phyloP scores from a whole-genome alignment of 2,113 vertebrate species.

The Paraplagusia blochii region DNA sequence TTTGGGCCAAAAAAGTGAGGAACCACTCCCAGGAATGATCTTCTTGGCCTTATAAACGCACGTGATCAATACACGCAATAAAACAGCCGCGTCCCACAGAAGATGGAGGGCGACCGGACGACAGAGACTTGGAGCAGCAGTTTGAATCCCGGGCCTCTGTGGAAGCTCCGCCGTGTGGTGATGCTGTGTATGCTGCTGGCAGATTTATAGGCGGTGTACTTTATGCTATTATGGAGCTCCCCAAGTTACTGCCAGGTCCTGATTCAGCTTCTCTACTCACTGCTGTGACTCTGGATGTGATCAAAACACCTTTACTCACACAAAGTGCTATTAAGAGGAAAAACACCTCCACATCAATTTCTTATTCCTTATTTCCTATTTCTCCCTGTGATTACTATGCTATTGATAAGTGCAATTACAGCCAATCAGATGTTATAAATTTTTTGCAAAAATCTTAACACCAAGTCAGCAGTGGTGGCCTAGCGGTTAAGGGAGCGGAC shows the following conservation, averaged over 20 bases:
- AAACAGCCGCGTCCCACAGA: slow-evolving; percentile 22
- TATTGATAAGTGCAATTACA: too few relatives aligned
- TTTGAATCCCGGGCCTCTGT: slow-evolving; percentile 17
- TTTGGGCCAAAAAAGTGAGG: slow-evolving; percentile 49
- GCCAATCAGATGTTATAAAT: too few relatives aligned
- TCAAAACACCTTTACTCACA: slow-evolving; percentile 29
- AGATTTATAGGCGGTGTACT: slow-evolving; percentile 57
- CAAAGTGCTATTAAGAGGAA: too few relatives aligned
- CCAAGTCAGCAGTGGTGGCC: too few relatives aligned
- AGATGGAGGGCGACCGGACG: slow-evolving; percentile 33
- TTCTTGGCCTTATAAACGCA: slow-evolving; percentile 41
- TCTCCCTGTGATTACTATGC: too few relatives aligned
- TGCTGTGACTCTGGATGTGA: slow-evolving; percentile 35
- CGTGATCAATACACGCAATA: slow-evolving; percentile 51
- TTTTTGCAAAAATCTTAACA: too few relatives aligned
- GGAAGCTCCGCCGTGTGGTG: slow-evolving; percentile 29
- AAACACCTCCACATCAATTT: too few relatives aligned
- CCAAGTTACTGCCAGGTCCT: slow-evolving; percentile 54
- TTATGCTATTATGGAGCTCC: slow-evolving; percentile 46
- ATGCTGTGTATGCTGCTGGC: slow-evolving; percentile 30
- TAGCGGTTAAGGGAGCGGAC: too few relatives aligned
- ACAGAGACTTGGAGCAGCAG: slow-evolving; percentile 37
- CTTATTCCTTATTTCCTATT: too few relatives aligned
- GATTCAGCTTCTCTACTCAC: slow-evolving; percentile 57
- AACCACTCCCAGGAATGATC: slow-evolving; percentile 47